Base-by-base conservation (phyloP, 1,140 invertebrate species). In the Heliothis virescens region DNA sequence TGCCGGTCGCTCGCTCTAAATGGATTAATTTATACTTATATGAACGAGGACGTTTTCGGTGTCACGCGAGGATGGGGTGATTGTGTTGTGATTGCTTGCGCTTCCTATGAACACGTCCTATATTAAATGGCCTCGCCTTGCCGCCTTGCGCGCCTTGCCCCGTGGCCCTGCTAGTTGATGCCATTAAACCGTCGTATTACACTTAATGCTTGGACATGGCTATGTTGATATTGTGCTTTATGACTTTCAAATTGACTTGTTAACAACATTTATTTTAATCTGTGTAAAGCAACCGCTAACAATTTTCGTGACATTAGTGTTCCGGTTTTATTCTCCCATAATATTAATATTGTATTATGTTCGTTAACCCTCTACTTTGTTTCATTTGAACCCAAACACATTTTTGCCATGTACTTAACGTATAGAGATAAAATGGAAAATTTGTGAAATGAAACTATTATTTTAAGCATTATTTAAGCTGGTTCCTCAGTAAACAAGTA, bases 1-100 rank as follows among this genome's bases (percentile, higher is more conserved):
- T 92, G 87, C 89, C 89, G 89, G 90, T 88, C 91, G 92, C 82
- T 84, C 90, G 89, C 80, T 93, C 90, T 94, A 94, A 94, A 94
- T 94, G 92, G 92, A 94, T 92, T 94, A 94, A 94, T 94, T 94
- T 94, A 94, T 94, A 94, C 92, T 92, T 94, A 77, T 83, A 93
- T 92, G 90, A 92, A 88, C 92, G 92, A 93, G 93, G 92, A 93
- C 92, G 89, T 88, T 94, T 94, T 94, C 91, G 92, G 92, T 94
- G 92, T 93, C 93, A 93, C 89, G 90, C 92, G 86, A 94, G 89
- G 92, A 91, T 94, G 89, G 91, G 91, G 91, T 93, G 92, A 94
- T 92, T 92, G 91, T 91, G 90, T 92, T 92, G 91, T 94, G 91
- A 94, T 92, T 94, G 92, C 91, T 87, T 88, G 89, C 85, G 87